Evolutionary conservation across 2,797 vertebrate species (phyloP), one percentile per base, ranked within the genome.

Genomic region (Perodicticus potto): DNA sequence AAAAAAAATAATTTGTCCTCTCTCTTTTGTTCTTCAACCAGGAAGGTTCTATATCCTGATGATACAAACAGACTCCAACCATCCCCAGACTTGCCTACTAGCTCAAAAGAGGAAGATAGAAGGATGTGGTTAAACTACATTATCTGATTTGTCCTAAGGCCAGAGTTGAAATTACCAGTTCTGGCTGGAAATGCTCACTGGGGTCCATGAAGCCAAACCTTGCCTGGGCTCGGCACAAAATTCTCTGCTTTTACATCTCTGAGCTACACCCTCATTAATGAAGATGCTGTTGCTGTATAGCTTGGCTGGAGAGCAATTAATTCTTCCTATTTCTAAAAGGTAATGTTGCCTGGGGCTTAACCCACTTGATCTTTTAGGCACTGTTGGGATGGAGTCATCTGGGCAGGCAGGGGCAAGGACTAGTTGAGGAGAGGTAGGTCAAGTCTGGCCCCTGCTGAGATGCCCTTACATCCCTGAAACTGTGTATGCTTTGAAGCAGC

Each of bases 261-360:
- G 53, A 69, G 63, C 63, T 84, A 4, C 22, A 4, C 13, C 59
- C 34, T 93, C 65, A 19, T 76, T 57, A 6, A 17, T n/a, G n/a
- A 83, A 53, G 77, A 61, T 65, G 72, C 17, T 95, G 45, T 78
- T 32, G 69, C 96, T 93, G 86, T 76, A 57, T 10, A 93, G 84
- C 43, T 88, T 94, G 70, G 61, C 53, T 45, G 69, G 61, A 74
- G 14, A 89, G 25, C 70, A 40, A 2, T 85, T 19, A 32, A 1
- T 55, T 53, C 57, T 93, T 34, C n/a, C 86, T 49, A 40, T 45
- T 80, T 72, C 88, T 80, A 61, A 73, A 90, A 73, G 63, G 45
- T 20, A 27, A n/a, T 34, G 32, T 76, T 59, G 27, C 49, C 65
- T 29, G 43, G n/a, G 65, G 78, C 69, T 22, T 63, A 32, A n/a